A percentile compares a stretch with the other conserved stretches of the same genome.
Evolutionary conservation across 1,140 invertebrate genomes (phyloP).

Genomic region (Pseudobourletiella spinata): DNA sequence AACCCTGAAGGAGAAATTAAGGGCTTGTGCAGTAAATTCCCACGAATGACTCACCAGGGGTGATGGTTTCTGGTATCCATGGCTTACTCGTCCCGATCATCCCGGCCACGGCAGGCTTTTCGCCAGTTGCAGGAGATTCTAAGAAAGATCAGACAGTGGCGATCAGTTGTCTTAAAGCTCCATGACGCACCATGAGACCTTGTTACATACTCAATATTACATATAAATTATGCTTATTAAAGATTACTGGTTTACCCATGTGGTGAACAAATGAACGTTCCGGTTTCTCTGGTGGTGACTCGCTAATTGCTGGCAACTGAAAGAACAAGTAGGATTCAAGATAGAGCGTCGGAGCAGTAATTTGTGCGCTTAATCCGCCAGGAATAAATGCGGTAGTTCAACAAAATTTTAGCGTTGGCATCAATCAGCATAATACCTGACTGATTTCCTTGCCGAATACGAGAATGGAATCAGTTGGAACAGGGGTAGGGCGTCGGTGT

Average conservation of each 20-base stretch:
- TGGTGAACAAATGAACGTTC: neutral
- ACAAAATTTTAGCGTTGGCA: neutral
- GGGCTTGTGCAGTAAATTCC: no score
- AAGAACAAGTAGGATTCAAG: neutral
- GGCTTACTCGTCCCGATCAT: neutral
- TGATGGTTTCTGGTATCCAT: neutral
- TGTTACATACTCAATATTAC: neutral
- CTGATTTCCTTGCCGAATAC: neutral
- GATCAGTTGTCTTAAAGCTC: neutral
- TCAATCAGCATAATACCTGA: no score
- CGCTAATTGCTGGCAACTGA: neutral
- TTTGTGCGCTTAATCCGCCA: neutral
- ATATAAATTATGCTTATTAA: neutral
- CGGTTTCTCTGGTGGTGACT: conserved; percentile 1
- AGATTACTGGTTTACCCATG: neutral
- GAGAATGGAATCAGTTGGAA: neutral
- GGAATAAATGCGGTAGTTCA: neutral
- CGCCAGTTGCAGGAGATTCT: neutral
- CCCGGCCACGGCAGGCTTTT: neutral
- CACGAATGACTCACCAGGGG: no score
- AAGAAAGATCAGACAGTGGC: neutral
- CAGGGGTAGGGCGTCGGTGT: no score
- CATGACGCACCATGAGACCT: neutral
- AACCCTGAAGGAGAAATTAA: no score
- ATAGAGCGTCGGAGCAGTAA: neutral